Evolutionary conservation across 2,113 vertebrate species (phyloP).

Genomic region (Dermatemys mawii): DNA sequence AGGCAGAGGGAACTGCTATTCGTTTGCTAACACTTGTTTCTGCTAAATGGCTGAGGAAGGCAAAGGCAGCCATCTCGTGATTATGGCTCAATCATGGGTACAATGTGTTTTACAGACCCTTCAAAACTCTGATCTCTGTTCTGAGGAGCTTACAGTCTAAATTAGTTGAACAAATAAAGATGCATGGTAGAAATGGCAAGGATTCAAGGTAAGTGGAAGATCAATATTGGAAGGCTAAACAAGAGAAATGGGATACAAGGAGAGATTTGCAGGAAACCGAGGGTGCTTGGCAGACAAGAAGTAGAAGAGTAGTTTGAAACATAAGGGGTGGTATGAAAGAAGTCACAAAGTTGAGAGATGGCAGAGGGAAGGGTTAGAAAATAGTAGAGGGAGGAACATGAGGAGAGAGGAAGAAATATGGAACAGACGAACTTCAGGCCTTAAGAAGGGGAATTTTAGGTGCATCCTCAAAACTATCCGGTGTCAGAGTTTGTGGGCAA

Average conservation of each 20-base stretch:
- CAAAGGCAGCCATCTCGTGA: background rate
- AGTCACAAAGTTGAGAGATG: background rate
- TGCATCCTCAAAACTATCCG: background rate
- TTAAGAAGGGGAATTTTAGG: background rate
- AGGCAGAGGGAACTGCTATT: slow-evolving; percentile 32
- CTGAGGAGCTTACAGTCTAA: background rate
- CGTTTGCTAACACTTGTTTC: slow-evolving; percentile 56
- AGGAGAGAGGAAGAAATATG: background rate
- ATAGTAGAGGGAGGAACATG: background rate
- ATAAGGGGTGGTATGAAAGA: background rate
- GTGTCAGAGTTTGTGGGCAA: background rate
- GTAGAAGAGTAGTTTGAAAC: background rate
- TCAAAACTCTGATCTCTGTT: background rate
- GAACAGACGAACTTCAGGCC: background rate
- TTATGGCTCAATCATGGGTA: background rate
- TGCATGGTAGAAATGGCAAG: background rate
- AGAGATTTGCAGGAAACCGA: background rate
- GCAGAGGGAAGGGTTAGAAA: background rate
- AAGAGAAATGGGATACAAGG: background rate
- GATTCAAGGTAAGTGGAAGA: background rate
- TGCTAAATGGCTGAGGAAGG: slow-evolving; percentile 35
- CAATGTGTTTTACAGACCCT: slow-evolving; percentile 1
- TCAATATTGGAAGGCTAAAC: background rate
- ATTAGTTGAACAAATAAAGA: background rate
- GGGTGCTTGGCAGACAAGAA: background rate